These are phyloP conservation scores for Campopleginae sp. DNA, from an alignment of 2,888 invertebrate species.

Conservation along the genomic window DNA sequence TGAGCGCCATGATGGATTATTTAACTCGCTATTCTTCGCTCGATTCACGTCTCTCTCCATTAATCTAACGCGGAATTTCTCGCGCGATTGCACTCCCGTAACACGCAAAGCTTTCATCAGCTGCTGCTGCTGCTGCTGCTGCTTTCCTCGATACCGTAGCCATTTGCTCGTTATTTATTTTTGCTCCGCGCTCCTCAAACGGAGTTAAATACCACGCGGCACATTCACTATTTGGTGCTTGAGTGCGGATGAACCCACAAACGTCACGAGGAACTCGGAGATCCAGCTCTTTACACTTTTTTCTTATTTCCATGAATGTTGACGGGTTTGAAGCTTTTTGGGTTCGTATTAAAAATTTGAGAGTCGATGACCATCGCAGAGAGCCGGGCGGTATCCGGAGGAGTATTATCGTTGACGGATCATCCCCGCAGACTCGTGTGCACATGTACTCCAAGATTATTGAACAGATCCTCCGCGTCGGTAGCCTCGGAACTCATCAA, in stretches of 20 bases:
- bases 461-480: slow-evolving; percentile 50
- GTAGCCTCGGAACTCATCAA: slow-evolving; percentile 58
- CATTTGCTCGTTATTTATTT: slow-evolving; percentile 23
- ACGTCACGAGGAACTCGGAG: not conserved
- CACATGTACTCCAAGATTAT: slow-evolving; percentile 46
- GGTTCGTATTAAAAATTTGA: slow-evolving; percentile 9
- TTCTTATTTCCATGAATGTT: not conserved
- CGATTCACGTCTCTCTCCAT: slow-evolving; percentile 50
- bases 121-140: too few relatives aligned
- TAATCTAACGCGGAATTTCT: slow-evolving; percentile 60
- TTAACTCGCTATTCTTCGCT: slow-evolving; percentile 44
- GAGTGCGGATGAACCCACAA: not conserved
- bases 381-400: slow-evolving; percentile 36
- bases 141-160: slow-evolving; percentile 22
- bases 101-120: slow-evolving; percentile 55
- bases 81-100: slow-evolving; percentile 25
- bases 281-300: not conserved
- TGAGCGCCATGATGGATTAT: slow-evolving; percentile 56
- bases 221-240: not conserved
- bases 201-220: not conserved
- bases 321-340: too few relatives aligned
- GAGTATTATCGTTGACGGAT: slow-evolving; percentile 63
- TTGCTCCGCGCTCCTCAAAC: slow-evolving; percentile 13
- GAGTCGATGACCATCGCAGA: not conserved
- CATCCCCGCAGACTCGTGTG: slow-evolving; percentile 57